Evolutionary conservation across 2,888 invertebrate genomes (phyloP).

Genomic region (Hesperia comma): DNA sequence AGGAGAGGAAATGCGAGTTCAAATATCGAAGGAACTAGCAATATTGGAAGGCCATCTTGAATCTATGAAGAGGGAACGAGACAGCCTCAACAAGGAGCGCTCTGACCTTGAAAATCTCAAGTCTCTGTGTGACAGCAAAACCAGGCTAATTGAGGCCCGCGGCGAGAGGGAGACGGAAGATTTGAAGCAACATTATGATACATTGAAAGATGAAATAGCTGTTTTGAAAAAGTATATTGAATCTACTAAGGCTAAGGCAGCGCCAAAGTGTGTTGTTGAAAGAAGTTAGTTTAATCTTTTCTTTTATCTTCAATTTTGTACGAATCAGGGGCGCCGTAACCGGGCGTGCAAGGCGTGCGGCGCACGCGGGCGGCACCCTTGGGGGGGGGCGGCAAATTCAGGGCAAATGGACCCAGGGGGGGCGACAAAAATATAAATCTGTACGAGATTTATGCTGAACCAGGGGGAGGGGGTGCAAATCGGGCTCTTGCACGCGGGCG

Average conservation of each 20-base stretch:
- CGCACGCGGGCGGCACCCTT: no score
- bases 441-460: no score
- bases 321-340: no score
- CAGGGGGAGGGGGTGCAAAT: no score
- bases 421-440: no score
- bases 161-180: constrained; percentile 47
- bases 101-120: constrained; percentile 52
- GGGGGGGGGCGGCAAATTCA: no score
- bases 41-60: constrained; percentile 61
- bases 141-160: constrained; percentile 29
- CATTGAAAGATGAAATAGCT: constrained; percentile 60
- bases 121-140: constrained; percentile 42
- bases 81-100: constrained; percentile 61
- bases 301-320: no score
- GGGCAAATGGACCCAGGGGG: no score
- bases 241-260: constrained; percentile 48
- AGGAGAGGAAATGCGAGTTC: constrained; percentile 68
- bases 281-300: constrained; percentile 58
- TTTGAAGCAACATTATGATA: constrained; percentile 55
- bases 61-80: constrained; percentile 63
- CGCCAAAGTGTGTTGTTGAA: constrained; percentile 59
- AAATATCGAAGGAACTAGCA: constrained; percentile 64
- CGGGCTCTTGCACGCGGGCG: no score
- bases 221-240: constrained; percentile 61
- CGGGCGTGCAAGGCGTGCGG: no score